Evolutionary conservation across 2,888 invertebrate species (phyloP).

Genomic region (Caenorhabditis sp.): DNA sequence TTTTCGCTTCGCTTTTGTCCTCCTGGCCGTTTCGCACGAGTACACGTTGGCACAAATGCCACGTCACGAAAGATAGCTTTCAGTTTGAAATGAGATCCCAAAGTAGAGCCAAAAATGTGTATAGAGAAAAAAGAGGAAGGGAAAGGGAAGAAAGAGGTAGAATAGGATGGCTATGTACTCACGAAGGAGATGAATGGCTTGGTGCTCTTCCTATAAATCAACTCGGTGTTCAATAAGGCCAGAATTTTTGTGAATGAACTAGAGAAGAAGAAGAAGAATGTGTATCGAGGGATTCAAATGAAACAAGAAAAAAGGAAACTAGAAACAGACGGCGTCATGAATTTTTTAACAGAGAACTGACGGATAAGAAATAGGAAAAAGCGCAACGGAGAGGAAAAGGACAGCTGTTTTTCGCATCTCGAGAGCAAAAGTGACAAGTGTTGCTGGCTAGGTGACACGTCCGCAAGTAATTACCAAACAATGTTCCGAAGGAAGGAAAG

Average conservation of each 20-base stretch:
- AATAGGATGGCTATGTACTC: slow-evolving; percentile 21
- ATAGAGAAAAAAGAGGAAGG: background rate
- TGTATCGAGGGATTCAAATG: background rate
- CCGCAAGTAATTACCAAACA: slow-evolving; percentile 41
- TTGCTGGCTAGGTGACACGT: slow-evolving; percentile 19
- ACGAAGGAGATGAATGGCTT: slow-evolving; percentile 25
- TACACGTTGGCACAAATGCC: no score
- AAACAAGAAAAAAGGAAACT: background rate
- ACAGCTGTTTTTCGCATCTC: slow-evolving; percentile 45
- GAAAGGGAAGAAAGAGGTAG: slow-evolving; percentile 5
- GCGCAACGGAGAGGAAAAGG: no score
- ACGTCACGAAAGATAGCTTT: no score
- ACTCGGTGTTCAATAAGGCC: slow-evolving; percentile 21
- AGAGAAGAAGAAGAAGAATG: background rate
- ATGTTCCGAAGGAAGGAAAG: slow-evolving; percentile 12
- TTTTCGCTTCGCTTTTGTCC: slow-evolving; percentile 5
- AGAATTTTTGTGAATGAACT: background rate
- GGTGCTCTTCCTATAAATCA: slow-evolving; percentile 30
- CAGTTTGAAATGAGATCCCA: no score
- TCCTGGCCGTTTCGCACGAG: slow-evolving; percentile 8
- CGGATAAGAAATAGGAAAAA: background rate
- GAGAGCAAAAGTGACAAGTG: slow-evolving; percentile 33
- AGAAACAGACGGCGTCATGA: slow-evolving; percentile 23
- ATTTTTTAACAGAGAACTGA: slow-evolving; percentile 25
- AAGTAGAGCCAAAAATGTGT: no score